Evolutionary conservation across 2,888 invertebrate species (phyloP).

Genomic region (Portevinia maculata): DNA sequence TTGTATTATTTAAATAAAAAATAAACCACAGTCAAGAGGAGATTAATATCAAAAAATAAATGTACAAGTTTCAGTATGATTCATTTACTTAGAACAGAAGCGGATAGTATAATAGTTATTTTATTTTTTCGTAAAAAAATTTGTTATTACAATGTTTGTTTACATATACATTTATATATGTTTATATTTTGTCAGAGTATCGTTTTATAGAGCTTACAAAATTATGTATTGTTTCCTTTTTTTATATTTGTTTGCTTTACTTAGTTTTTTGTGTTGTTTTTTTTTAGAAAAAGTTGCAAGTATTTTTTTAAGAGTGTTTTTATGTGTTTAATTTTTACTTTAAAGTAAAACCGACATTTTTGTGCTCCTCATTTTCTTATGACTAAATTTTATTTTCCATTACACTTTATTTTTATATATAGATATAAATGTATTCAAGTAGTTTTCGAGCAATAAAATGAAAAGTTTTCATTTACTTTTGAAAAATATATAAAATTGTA

Average conservation of each 20-base stretch:
- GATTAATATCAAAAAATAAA: constrained; percentile 6
- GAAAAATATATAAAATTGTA: constrained; percentile 58
- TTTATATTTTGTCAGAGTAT: constrained; percentile 23
- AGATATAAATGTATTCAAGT: constrained; percentile 47
- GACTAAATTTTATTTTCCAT: constrained; percentile 39
- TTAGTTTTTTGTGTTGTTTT: constrained; percentile 3
- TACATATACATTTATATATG: constrained; percentile 36
- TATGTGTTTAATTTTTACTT: constrained; percentile 37
- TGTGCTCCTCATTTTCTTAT: constrained; percentile 11
- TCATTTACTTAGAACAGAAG: constrained; percentile 50
- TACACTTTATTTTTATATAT: constrained; percentile 38
- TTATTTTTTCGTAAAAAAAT: constrained; percentile 71
- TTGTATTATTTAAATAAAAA: neutral
- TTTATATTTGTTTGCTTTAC: constrained; percentile 17
- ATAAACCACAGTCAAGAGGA: constrained; percentile 61
- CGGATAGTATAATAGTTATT: constrained; percentile 52
- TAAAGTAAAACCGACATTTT: constrained; percentile 46
- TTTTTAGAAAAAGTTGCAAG: constrained; percentile 52
- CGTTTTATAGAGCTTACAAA: constrained; percentile 51
- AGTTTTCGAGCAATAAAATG: constrained; percentile 53
- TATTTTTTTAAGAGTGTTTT: constrained; percentile 27
- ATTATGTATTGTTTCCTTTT: constrained; percentile 40
- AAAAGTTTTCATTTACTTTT: constrained; percentile 43
- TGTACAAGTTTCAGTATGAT: neutral
- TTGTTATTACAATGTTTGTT: constrained; percentile 25